Conservation (phyloP, 2,888 invertebrate species). For the Drosophila demipolita region DNA sequence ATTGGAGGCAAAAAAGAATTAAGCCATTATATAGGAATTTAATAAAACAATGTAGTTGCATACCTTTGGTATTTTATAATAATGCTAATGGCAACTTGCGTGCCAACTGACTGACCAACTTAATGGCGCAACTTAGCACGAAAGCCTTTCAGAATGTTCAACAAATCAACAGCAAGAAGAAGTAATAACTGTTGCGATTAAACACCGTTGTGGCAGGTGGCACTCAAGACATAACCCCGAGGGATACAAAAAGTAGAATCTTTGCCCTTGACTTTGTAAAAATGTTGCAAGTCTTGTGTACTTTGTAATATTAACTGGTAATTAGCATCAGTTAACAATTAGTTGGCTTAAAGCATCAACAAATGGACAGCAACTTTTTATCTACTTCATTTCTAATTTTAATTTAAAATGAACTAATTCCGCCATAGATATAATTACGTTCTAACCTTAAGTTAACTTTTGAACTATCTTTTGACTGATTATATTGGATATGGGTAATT, state of each 20-base stretch:
- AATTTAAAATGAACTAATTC: not conserved
- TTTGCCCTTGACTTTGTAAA: conserved; percentile 1
- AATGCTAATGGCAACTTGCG: conserved; percentile 52
- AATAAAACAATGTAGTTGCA: conserved; percentile 51
- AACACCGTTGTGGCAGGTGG: conserved; percentile 24
- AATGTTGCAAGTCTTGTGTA: not conserved
- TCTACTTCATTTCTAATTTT: not conserved
- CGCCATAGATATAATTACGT: not conserved
- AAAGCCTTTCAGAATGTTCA: conserved; percentile 18
- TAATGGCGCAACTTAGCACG: conserved; percentile 53
- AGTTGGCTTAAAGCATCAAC: not conserved
- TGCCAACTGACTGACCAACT: conserved; percentile 73
- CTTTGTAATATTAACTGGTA: not conserved
- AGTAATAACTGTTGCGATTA: conserved; percentile 16
- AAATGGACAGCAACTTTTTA: not conserved
- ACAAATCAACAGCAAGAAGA: conserved; percentile 15
- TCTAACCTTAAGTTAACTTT: not conserved
- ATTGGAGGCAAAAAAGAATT: conserved; percentile 37
- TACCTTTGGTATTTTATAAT: conserved; percentile 76
- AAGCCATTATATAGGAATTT: conserved; percentile 74
- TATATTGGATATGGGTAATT: not conserved
- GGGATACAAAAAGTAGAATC: not conserved
- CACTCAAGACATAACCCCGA: conserved; percentile 12
- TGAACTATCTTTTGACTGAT: not conserved
- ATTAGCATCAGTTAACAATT: conserved; percentile 11